Evolutionary conservation across 2,888 invertebrate species (phyloP).

Genomic region (Cryptosula pallasiana): DNA sequence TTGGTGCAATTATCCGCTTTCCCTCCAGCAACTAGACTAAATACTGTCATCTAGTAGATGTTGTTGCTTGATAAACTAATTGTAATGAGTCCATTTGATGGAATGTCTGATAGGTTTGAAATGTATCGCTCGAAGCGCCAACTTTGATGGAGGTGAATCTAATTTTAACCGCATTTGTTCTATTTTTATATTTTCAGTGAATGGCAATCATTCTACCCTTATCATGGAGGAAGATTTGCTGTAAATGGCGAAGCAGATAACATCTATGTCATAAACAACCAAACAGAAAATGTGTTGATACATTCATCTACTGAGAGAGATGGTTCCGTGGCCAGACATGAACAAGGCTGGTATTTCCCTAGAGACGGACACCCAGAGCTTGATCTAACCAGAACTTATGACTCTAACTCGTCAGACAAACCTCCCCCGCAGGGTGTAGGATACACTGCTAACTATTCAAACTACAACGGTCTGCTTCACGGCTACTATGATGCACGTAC

Average conservation of each 20-base stretch:
- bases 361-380: slow-evolving; percentile 9
- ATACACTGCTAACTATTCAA: slow-evolving; percentile 19
- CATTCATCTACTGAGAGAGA: slow-evolving; percentile 1
- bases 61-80: too few species aligned
- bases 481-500: slow-evolving; percentile 18
- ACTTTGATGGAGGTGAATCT: neutral
- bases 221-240: slow-evolving; percentile 23
- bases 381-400: slow-evolving; percentile 7
- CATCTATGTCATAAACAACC: slow-evolving; percentile 4
- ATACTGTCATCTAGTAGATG: neutral
- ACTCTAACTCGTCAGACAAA: slow-evolving; percentile 1
- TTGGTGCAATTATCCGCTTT: neutral
- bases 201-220: slow-evolving; percentile 24
- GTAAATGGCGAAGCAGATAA: slow-evolving; percentile 19
- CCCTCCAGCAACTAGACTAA: neutral
- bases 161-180: neutral
- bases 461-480: slow-evolving; percentile 16
- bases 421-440: neutral
- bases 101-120: too few species aligned
- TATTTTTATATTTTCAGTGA: neutral
- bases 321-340: neutral
- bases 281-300: neutral
- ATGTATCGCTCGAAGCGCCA: neutral
- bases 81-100: too few species aligned
- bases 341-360: slow-evolving; percentile 14